Evolutionary conservation across 2,797 vertebrate genomes (phyloP).

Genomic region (Cossypha polioptera): DNA sequence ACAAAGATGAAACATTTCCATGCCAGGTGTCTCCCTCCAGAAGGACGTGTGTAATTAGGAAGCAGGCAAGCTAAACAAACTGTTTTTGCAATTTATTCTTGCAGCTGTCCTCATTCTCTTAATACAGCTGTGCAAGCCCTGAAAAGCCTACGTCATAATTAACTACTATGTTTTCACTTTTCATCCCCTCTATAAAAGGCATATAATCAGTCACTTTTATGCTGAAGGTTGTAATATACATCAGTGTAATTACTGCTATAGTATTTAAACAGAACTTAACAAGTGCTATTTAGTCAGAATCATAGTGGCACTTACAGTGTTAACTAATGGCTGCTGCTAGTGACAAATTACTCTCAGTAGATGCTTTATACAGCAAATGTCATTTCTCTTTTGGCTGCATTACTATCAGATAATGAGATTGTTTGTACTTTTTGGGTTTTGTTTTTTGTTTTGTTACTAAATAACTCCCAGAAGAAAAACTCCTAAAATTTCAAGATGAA

Average conservation of each 20-base stretch:
- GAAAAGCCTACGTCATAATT: background rate
- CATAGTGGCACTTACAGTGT: background rate
- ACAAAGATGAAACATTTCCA: background rate
- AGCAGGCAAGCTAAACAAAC: slow-evolving; percentile 7
- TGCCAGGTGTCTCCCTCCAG: background rate
- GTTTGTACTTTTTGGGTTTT: background rate
- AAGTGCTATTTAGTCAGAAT: background rate
- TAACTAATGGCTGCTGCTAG: background rate
- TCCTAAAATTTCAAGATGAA: background rate
- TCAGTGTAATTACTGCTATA: background rate
- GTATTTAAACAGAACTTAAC: background rate
- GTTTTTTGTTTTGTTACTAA: background rate
- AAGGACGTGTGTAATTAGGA: background rate
- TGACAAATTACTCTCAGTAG: background rate
- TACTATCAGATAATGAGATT: background rate
- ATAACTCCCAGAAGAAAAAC: background rate
- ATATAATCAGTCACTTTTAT: background rate
- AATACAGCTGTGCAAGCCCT: slow-evolving; percentile 6
- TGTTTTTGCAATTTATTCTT: background rate
- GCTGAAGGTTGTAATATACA: background rate
- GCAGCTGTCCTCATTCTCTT: slow-evolving; percentile 26
- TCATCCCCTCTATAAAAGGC: background rate
- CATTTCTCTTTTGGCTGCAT: background rate
- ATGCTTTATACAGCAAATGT: background rate
- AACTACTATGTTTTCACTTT: background rate